Conservation (phyloP, 2,113 vertebrate genomes). For the Peromyscus leucopus region DNA sequence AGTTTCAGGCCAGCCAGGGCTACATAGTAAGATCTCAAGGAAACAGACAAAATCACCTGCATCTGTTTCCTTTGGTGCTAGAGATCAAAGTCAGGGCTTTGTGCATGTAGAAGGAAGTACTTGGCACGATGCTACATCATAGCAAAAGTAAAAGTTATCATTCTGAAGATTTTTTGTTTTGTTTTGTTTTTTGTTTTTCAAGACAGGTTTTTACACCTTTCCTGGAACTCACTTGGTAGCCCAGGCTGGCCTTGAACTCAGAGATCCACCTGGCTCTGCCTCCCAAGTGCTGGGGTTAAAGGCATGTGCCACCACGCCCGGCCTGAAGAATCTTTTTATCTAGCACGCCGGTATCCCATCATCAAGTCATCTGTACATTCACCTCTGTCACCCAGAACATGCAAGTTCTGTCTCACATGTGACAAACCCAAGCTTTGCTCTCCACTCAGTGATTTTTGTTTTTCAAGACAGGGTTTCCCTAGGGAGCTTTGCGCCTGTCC, state of each 20-base stretch:
- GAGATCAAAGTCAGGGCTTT: background rate
- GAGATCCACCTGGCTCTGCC: no score
- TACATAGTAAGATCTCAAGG: background rate
- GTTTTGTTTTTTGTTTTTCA: no score
- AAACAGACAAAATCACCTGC: background rate
- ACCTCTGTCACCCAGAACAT: background rate
- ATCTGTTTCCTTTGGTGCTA: background rate
- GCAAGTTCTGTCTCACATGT: background rate
- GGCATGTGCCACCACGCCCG: no score
- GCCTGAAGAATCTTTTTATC: no score
- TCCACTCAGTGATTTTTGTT: background rate
- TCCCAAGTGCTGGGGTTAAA: no score
- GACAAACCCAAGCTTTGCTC: background rate
- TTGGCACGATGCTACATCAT: no score
- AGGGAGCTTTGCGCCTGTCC: background rate
- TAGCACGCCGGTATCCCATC: background rate
- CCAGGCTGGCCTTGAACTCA: no score
- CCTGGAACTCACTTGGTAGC: no score
- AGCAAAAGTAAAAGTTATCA: no score
- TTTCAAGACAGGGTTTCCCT: background rate
- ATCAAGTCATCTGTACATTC: background rate
- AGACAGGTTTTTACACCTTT: no score
- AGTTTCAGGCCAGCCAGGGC: background rate
- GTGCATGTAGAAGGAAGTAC: background rate
- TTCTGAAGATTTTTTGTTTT: no score